Evolutionary conservation across 2,113 vertebrate genomes (phyloP).

Genomic region (Chionomys nivalis): DNA sequence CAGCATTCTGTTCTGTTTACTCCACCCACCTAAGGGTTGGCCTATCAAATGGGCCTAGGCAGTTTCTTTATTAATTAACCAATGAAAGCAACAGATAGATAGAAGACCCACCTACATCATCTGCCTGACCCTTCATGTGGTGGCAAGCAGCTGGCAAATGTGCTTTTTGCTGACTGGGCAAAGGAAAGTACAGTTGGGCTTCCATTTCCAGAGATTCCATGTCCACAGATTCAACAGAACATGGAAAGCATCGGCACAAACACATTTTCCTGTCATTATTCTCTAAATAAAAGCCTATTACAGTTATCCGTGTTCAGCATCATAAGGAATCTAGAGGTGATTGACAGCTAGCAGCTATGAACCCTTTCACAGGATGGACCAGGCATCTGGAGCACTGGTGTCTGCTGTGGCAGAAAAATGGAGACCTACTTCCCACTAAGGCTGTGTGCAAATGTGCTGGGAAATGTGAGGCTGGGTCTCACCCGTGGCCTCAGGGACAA

Average conservation of each 20-base stretch:
- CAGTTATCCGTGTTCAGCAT: background rate
- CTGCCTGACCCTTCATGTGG: no score
- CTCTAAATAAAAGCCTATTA: no score
- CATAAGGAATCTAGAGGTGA: background rate
- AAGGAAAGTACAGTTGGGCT: background rate
- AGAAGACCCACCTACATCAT: no score
- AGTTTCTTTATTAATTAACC: no score
- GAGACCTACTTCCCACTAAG: no score
- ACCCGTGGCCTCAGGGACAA: background rate
- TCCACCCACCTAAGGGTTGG: no score
- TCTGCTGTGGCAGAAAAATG: background rate
- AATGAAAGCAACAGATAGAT: no score
- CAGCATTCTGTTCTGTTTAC: no score
- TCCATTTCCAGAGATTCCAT: no score
- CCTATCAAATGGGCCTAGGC: no score
- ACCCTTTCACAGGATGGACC: background rate
- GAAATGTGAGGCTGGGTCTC: background rate
- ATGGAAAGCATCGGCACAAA: background rate
- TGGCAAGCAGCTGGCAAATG: background rate
- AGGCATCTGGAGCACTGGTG: no score
- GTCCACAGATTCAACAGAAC: background rate
- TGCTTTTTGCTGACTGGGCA: background rate
- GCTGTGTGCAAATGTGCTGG: background rate
- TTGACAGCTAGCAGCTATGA: background rate
- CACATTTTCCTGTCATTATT: background rate